Percentiles rank a stretch among this genome's conserved stretches.
These are phyloP conservation scores for Crotalus tigris DNA, from an alignment of 2,113 vertebrate genomes.

Conservation along the genomic window DNA sequence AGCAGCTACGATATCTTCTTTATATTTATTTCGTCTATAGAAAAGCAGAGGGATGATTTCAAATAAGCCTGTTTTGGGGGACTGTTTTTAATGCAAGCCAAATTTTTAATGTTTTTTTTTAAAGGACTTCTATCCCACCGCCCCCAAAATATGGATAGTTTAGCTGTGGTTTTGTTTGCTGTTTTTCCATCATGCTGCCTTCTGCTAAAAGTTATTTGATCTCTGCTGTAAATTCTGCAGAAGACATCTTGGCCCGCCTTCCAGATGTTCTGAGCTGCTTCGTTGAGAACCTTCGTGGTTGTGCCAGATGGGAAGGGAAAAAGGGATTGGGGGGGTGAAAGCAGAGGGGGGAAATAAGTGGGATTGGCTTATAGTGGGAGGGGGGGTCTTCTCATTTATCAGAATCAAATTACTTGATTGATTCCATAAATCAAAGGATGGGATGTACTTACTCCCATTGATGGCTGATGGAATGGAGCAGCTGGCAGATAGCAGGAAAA, in stretches of 20 bases:
- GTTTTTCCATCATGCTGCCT: not conserved
- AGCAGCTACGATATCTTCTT: not conserved
- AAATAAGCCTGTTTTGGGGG: not conserved
- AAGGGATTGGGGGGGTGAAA: not conserved
- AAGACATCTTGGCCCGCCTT: not conserved
- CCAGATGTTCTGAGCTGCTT: not conserved
- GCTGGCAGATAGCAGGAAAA: rapidly evolving
- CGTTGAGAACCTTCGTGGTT: not conserved
- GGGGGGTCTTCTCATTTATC: not conserved
- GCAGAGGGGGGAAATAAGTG: not conserved
- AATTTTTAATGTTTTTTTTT: not conserved
- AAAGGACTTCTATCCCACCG: not conserved
- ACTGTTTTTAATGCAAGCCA: not conserved
- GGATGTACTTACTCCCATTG: not conserved
- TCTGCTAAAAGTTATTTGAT: not conserved
- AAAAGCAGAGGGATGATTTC: not conserved
- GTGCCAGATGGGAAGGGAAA: not conserved
- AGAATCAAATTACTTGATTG: not conserved
- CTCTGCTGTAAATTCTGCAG: not conserved
- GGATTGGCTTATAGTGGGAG: not conserved
- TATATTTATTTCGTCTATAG: not conserved
- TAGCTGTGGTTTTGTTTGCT: not conserved
- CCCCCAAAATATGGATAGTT: too few species aligned
- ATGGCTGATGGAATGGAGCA: not conserved
- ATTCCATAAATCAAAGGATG: not conserved